Conservation (phyloP, 2,888 invertebrate genomes). For the Resseliella maxima region DNA sequence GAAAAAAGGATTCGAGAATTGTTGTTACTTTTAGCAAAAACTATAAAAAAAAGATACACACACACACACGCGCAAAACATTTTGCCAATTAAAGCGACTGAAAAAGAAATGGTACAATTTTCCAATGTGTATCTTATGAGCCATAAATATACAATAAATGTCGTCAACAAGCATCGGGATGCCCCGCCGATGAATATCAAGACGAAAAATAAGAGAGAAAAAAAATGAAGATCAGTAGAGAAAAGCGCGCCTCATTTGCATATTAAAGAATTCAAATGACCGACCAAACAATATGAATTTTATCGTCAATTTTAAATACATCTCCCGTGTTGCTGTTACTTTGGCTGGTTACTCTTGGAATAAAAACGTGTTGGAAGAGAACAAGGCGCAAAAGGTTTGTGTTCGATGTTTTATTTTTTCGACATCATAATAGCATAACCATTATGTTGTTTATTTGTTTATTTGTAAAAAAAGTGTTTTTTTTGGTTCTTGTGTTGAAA, state of each 20-base stretch:
- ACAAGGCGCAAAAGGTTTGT: no score
- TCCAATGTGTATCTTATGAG: neutral
- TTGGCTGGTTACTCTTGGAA: neutral
- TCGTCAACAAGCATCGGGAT: neutral
- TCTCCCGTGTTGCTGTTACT: neutral
- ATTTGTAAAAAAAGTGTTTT: neutral
- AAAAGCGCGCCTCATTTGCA: slow-evolving; percentile 1
- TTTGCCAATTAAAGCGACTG: neutral
- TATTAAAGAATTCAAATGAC: slow-evolving; percentile 40
- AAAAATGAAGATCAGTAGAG: neutral
- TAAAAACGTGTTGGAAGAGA: neutral
- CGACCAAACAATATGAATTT: slow-evolving; percentile 37
- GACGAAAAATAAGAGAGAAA: no score
- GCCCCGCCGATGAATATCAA: neutral
- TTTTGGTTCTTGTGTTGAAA: neutral
- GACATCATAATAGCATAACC: no score
- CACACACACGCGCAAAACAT: no score
- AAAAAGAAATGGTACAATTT: neutral
- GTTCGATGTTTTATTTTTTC: neutral
- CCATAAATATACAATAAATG: slow-evolving; percentile 20
- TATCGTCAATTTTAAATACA: neutral
- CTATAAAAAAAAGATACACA: neutral
- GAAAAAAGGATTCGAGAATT: no score
- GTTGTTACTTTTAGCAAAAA: no score
- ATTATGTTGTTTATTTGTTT: neutral